Base-by-base conservation (phyloP, 2,888 invertebrate species). In the Malacosoma neustria region DNA sequence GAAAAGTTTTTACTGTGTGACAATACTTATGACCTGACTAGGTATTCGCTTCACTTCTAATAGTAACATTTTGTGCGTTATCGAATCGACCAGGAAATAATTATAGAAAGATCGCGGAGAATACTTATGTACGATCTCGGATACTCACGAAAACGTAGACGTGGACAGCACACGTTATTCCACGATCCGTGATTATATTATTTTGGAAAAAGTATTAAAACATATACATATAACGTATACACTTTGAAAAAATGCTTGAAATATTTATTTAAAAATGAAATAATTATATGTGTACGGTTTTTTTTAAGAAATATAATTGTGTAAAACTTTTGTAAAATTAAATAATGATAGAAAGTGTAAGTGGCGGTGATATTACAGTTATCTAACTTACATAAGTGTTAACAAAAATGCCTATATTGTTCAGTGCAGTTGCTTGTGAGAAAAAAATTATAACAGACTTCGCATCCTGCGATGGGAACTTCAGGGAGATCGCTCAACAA, bases 391-490 rank as follows among this genome's bases (percentile, higher is more conserved):
- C 6, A 22, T 22, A 22, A 22, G 3, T 22, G n/a, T 31, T 9
- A 36, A 5, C 41, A 14, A 67, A 45, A 57, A 98, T 98, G 97
- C 95, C 97, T 11, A 93, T 98, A 49, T 72, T 98, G 41, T 98
- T 94, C 72, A 92, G 95, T 69, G 94, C 96, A 2, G 91, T 98
- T 43, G 91, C 96, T 3, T 86, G 94, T 48, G 92, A 94, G 34
- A 89, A 88, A 32, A 91, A 90, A 1, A 89, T 97, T 22, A 77
- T 96, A 30, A 91, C 93, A 0, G 94, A 95, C 68, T 93, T 93
- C 86, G 97, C 97, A 0, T 90, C 93, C 11, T 97, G 96, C 67
- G 92, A 93, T 48, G 98, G 97, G 0, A 98, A 98, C 72, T 98
- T 98, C 73, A 90, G 91, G 2, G 97, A 97, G 81, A 96, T 98